Evolutionary conservation across 2,113 vertebrate species (phyloP).

Genomic region (Poeciliopsis prolifica): DNA sequence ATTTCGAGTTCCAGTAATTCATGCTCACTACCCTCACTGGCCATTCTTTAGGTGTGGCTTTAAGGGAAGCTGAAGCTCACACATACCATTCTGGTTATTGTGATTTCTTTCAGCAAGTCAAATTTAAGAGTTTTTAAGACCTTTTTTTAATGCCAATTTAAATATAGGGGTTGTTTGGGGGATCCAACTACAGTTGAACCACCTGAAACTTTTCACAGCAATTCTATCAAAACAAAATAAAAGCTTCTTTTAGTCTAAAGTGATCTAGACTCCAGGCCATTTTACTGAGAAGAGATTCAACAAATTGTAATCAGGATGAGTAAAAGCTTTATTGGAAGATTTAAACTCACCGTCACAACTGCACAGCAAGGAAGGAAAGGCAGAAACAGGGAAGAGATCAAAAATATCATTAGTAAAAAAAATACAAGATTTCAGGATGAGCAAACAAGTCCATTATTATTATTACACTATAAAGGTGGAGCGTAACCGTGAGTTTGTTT

Average conservation of each 20-base stretch:
- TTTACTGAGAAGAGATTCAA: background rate
- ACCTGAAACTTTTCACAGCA: too few relatives aligned
- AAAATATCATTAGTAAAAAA: conserved; percentile 25
- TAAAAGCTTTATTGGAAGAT: background rate
- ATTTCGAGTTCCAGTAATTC: background rate
- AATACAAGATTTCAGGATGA: background rate
- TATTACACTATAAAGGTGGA: background rate
- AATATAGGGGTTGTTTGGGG: too few relatives aligned
- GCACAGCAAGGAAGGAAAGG: conserved; percentile 52
- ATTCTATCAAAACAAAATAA: too few relatives aligned
- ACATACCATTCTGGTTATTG: too few relatives aligned
- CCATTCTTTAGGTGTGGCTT: too few relatives aligned
- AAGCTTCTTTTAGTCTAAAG: background rate
- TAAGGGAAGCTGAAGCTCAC: too few relatives aligned
- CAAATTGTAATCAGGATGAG: too few relatives aligned
- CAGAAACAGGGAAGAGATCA: conserved; percentile 27
- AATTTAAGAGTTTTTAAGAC: too few relatives aligned
- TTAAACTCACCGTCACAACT: conserved; percentile 95
- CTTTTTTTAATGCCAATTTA: too few relatives aligned
- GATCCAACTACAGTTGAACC: too few relatives aligned
- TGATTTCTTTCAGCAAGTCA: too few relatives aligned
- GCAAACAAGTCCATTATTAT: background rate
- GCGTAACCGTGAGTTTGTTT: background rate
- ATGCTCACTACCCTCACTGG: too few relatives aligned
- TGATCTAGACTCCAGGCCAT: background rate